Base-by-base conservation (phyloP, 2,113 vertebrate species). In the Isichthys henryi region DNA sequence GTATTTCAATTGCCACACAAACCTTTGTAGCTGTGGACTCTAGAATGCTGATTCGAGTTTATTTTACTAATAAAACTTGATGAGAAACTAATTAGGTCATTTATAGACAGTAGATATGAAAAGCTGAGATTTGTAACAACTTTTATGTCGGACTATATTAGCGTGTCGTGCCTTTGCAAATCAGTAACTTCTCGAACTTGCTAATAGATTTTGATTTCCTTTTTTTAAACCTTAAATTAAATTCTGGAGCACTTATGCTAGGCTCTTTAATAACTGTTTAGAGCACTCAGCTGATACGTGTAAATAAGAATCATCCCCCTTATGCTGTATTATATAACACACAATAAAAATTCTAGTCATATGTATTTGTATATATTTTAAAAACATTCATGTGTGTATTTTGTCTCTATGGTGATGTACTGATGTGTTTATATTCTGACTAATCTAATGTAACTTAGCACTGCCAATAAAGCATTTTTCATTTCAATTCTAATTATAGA, bases 391-490 rank as follows among this genome's bases (percentile, higher is more conserved):
- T 58, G 90, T 93, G 92, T 94, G 92, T 92, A 93, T 93, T 92
- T 92, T 89, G 92, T 94, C 91, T 93, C 93, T 91, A 92, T 62
- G 89, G 90, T 43, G 1, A 95, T 93, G 91, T 90, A 89, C 56
- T 89, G 15, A 21, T 91, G 74, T 93, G 94, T 93, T 95, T 95
- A 93, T 91, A 92, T 91, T 92, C 91, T 85, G 90, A 88, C 90
- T 91, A 89, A 92, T 95, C 91, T 89, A 53, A 91, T 84, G 92
- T 92, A 90, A 93, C 90, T 91, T 90, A 90, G 92, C 91, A 90
- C 90, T 91, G 94, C 93, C 93, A 93, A 93, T 94, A 93, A 93
- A 93, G 90, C 92, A 90, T 50, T 93, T 93, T 92, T 93, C 85
- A 13, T 93, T 94, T 94, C 90, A 90, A 89, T 88, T 93, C 91